A percentile compares a stretch with the other conserved stretches of the same genome.
Conservation (phyloP, 2,888 invertebrate species). For the Drosophila nigritarsus region DNA sequence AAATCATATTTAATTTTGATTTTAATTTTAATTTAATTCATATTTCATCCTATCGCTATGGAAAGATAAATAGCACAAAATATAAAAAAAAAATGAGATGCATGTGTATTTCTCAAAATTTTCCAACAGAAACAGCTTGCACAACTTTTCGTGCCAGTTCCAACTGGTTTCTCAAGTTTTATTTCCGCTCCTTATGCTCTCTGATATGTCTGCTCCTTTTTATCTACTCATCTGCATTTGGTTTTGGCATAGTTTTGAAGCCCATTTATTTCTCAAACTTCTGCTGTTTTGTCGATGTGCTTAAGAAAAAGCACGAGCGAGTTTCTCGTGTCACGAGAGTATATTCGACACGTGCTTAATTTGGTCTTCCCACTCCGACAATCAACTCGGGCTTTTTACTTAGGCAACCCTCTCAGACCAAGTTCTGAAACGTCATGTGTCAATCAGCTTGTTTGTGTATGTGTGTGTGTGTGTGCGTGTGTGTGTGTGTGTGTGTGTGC, state of each 20-base stretch:
- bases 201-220: background rate
- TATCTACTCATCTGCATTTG: background rate
- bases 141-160: conserved; percentile 2
- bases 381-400: conserved; percentile 50
- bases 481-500: conserved; percentile 7
- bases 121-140: background rate
- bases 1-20: background rate
- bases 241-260: background rate
- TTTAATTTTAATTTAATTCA: too few relatives aligned
- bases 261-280: background rate
- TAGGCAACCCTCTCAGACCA: background rate
- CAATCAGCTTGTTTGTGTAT: conserved; percentile 55
- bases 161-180: background rate
- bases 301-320: background rate
- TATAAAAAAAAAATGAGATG: too few relatives aligned
- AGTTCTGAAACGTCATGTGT: conserved; percentile 54
- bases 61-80: background rate
- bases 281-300: background rate
- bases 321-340: background rate
- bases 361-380: conserved; percentile 33
- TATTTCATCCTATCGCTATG: too few relatives aligned
- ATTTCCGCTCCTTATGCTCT: background rate
- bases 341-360: background rate
- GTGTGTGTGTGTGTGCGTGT: background rate
- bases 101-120: background rate